Percentiles rank a stretch among this genome's conserved stretches.
phyloP scores from a whole-genome alignment of 2,113 vertebrate species.

The Bujurquina vittata region DNA sequence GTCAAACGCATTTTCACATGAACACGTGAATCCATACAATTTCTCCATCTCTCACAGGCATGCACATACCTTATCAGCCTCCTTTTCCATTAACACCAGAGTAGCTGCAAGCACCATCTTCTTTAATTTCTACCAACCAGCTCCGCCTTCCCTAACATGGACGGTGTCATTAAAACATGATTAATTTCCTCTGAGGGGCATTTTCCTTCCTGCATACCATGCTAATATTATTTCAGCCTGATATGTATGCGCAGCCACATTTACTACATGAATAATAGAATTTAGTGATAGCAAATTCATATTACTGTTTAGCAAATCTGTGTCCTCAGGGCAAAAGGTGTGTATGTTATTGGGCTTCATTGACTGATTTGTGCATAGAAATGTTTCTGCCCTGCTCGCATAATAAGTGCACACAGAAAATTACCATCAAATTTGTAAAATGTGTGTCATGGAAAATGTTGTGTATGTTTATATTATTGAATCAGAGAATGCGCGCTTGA shows the following conservation, averaged over 20 bases:
- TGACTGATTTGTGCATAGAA: background rate
- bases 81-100: conserved; percentile 17
- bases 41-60: background rate
- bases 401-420: conserved; percentile 20
- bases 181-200: conserved; percentile 56
- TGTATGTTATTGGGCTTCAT: background rate
- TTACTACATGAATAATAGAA: conserved; percentile 30
- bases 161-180: conserved; percentile 53
- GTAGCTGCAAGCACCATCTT: conserved; percentile 1
- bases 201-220: conserved; percentile 8
- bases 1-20: conserved; percentile 7
- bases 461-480: background rate
- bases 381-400: background rate
- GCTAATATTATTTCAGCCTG: conserved; percentile 16
- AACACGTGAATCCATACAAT: background rate
- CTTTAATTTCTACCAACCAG: conserved; percentile 1
- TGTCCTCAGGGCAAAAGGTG: conserved; percentile 26
- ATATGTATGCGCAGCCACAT: conserved; percentile 4
- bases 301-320: conserved; percentile 28
- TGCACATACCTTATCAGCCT: background rate
- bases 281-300: conserved; percentile 28
- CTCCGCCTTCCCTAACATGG: conserved; percentile 6
- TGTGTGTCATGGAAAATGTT: background rate
- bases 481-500: background rate
- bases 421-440: background rate